Evolutionary conservation across 2,888 invertebrate genomes (phyloP).

Genomic region (Phania funesta): DNA sequence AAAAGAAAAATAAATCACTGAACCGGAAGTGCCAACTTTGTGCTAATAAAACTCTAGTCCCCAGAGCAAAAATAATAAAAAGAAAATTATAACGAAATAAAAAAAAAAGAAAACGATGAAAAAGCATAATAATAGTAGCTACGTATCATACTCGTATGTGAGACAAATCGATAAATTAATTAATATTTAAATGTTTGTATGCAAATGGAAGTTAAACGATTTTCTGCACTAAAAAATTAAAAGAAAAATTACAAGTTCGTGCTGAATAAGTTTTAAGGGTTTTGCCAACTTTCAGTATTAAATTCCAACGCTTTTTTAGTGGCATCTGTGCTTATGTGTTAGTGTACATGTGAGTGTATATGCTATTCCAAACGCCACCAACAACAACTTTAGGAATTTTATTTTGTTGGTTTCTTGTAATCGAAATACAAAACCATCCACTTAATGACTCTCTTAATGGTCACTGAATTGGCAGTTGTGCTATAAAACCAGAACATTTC

Average conservation of each 20-base stretch:
- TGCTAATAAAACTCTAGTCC: constrained; percentile 48
- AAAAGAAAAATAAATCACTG: constrained; percentile 30
- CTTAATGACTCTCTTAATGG: constrained; percentile 56
- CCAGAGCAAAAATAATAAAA: constrained; percentile 30
- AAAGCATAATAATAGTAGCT: no score
- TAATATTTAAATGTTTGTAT: background rate
- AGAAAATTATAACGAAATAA: background rate
- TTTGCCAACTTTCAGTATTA: background rate
- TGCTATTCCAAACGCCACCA: background rate
- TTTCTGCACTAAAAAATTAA: background rate
- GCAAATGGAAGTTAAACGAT: background rate
- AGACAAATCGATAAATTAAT: constrained; percentile 44
- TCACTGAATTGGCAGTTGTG: constrained; percentile 50
- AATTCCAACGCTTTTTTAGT: background rate
- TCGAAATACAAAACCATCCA: constrained; percentile 10
- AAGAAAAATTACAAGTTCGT: no score
- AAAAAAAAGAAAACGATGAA: background rate
- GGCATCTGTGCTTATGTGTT: no score
- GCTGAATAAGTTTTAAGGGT: background rate
- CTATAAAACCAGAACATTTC: constrained; percentile 58
- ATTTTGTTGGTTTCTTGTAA: constrained; percentile 9
- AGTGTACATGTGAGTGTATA: background rate
- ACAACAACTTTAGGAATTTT: background rate
- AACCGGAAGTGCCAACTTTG: constrained; percentile 62
- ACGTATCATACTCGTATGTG: no score